Evolutionary conservation across 2,113 vertebrate species (phyloP).

Genomic region (Tilapia sparmanii): DNA sequence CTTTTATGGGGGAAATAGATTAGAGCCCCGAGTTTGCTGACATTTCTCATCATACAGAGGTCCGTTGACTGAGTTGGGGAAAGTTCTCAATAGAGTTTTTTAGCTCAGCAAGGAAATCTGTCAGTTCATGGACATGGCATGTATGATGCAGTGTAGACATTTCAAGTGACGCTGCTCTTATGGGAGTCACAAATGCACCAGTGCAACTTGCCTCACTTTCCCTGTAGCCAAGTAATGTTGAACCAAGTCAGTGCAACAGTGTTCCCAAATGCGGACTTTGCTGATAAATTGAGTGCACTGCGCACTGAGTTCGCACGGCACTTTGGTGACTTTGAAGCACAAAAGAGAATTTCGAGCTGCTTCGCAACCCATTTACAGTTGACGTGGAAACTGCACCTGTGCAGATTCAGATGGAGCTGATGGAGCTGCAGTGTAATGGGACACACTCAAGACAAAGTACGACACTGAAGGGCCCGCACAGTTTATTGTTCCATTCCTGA

Average conservation of each 20-base stretch:
- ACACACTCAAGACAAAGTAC: neutral
- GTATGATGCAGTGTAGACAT: neutral
- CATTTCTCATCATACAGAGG: neutral
- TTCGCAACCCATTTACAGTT: neutral
- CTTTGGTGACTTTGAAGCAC: neutral
- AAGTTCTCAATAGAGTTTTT: neutral
- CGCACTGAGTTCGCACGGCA: rapidly evolving
- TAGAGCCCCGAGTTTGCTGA: neutral
- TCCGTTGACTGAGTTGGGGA: neutral
- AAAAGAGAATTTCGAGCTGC: neutral
- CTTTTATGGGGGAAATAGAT: neutral
- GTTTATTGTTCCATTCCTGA: neutral
- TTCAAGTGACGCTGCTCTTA: neutral
- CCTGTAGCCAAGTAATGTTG: neutral
- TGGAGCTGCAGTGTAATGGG: neutral
- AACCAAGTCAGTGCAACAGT: neutral
- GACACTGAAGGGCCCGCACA: neutral
- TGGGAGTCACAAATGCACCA: neutral
- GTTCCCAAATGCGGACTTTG: neutral
- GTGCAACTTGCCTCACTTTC: neutral
- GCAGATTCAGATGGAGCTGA: neutral
- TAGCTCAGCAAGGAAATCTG: neutral
- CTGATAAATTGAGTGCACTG: neutral
- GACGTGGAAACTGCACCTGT: neutral
- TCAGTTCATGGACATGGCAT: neutral